These are phyloP conservation scores for Pelecanus crispus DNA, from an alignment of 2,113 vertebrate species.

Conservation along the genomic window DNA sequence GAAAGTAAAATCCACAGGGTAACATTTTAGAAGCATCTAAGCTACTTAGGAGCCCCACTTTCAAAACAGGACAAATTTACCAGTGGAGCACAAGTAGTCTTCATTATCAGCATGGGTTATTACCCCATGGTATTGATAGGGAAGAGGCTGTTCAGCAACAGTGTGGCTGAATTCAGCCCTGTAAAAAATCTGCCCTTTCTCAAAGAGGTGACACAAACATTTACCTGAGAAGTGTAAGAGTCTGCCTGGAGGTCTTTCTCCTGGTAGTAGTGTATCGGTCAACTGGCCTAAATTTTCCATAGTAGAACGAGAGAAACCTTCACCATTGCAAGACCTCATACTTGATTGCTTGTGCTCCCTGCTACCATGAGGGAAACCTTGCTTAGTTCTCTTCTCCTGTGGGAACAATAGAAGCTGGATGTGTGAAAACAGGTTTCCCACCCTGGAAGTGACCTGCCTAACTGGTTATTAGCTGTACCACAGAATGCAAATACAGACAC, in stretches of 20 bases:
- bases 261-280: background rate
- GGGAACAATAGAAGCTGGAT: background rate
- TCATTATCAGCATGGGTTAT: background rate
- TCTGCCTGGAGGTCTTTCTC: background rate
- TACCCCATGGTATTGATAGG: too few species aligned
- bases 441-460: background rate
- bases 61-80: background rate
- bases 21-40: background rate
- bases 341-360: background rate
- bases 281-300: background rate
- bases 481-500: background rate
- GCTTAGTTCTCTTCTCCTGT: background rate
- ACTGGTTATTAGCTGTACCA: slow-evolving; percentile 7
- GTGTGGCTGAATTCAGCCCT: background rate
- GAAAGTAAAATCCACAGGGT: background rate
- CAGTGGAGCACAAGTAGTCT: background rate
- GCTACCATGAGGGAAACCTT: background rate
- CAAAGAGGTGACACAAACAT: background rate
- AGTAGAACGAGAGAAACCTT: background rate
- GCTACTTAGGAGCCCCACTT: background rate
- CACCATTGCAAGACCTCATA: background rate
- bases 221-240: background rate
- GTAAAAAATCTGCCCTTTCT: background rate
- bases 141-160: background rate
- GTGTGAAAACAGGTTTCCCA: slow-evolving; percentile 2